Base-by-base conservation (phyloP, 2,888 invertebrate genomes). In the Rosalia funebris region DNA sequence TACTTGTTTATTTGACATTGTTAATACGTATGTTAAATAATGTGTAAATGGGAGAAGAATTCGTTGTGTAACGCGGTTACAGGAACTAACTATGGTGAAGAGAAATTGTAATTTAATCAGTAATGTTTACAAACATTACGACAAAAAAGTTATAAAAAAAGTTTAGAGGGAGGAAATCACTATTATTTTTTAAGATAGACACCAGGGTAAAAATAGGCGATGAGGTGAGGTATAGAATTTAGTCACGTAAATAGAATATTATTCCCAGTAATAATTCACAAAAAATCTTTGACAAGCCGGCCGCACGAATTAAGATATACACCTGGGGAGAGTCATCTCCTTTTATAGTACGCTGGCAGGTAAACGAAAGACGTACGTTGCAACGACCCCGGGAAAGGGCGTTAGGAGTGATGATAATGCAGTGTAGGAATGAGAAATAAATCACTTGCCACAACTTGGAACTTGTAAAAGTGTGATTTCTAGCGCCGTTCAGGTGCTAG, bases 231-330 rank as follows among this genome's bases (percentile, higher is more conserved):
- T n/a, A n/a, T n/a, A n/a, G n/a, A n/a, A 5, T 34, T 11, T 34
- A 34, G 34, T 34, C 34, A 42, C 41, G 41, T 25, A 25, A 39
- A 17, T 11, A 15, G 5, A 25, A 50, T 2, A n/a, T 11, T 14
- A 39, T 39, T 39, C 25, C 50, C 16, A 16, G n/a, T n/a, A n/a
- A 12, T 15, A 36, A 37, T 11, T 20, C n/a, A 42, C 42, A 46
- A 55, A 55, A 42, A n/a, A 42, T 17, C 9, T 2, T 20, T 19
- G 19, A 20, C 16, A 15, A 9, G 47, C 32, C 66, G 68, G 74
- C 75, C 72, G 73, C 73, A 73, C 68, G 68, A 75, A 76, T 76
- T 76, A 72, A 76, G 77, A 72, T 74, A 65, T 66, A 65, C 75
- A 75, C 73, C 77, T 76, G 76, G 66, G 72, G 66, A 71, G 70